These are phyloP conservation scores for Mesocricetus auratus DNA, from an alignment of 2,113 vertebrate species.

Conservation along the genomic window DNA sequence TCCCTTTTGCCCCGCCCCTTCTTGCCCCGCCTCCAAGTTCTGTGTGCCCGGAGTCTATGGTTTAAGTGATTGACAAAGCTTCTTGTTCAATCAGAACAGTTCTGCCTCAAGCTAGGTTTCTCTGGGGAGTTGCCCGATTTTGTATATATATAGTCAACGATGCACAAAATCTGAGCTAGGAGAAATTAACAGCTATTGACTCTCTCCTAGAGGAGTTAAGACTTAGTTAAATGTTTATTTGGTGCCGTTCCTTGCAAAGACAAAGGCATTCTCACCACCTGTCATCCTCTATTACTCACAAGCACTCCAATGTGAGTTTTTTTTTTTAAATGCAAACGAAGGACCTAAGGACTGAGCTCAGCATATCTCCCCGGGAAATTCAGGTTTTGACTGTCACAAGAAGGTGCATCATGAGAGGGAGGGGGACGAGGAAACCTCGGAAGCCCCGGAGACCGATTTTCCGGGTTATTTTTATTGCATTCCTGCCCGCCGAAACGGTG, in stretches of 20 bases:
- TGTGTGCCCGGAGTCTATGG: neutral
- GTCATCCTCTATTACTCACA: neutral
- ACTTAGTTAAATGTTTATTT: slow-evolving; percentile 52
- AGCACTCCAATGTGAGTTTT: neutral
- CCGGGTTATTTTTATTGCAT: slow-evolving; percentile 49
- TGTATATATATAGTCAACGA: neutral
- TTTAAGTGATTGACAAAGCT: slow-evolving; percentile 55
- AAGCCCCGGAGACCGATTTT: neutral
- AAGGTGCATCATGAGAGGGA: neutral
- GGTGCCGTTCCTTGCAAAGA: neutral
- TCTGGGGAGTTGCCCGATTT: neutral
- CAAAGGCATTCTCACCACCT: neutral
- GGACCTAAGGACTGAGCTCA: neutral
- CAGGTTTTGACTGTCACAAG: neutral
- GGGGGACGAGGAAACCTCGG: neutral
- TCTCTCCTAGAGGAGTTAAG: slow-evolving; percentile 36
- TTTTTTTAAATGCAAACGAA: neutral
- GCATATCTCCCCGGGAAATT: neutral
- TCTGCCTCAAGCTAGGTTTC: neutral
- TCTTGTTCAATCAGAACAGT: slow-evolving; percentile 22
- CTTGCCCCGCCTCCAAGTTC: slow-evolving; percentile 30
- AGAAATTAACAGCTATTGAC: neutral
- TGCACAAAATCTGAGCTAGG: slow-evolving; percentile 26
- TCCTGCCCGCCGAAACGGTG: neutral
- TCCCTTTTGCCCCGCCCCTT: neutral